phyloP scores from a whole-genome alignment of 1,140 invertebrate species.

The Aphelenchoides avenae region DNA sequence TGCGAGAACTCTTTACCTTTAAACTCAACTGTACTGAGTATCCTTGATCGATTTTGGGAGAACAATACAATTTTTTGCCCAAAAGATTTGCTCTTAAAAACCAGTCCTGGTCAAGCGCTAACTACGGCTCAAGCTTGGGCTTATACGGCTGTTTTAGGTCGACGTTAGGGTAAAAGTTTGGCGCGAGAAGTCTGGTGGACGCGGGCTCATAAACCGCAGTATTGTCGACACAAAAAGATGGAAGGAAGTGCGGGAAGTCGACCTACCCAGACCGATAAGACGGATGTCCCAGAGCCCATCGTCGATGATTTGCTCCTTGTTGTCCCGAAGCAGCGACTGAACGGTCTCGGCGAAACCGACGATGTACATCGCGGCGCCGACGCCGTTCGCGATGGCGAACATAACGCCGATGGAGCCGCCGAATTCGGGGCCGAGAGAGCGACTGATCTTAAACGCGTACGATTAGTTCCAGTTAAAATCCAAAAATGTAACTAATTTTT shows the following conservation, averaged over 20 bases:
- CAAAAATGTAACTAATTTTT: not conserved
- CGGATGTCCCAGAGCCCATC: slow-evolving; percentile 64
- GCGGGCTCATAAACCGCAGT: no score
- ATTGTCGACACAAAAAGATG: no score
- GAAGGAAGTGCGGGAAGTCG: no score
- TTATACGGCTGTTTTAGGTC: no score
- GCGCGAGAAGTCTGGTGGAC: no score
- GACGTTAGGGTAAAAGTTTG: no score
- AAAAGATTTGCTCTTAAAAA: slow-evolving; percentile 34
- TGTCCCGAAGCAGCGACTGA: slow-evolving; percentile 59
- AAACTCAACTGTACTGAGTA: no score
- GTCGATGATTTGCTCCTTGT: slow-evolving; percentile 56
- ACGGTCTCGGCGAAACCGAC: slow-evolving; percentile 95
- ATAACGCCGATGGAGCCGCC: slow-evolving; percentile 93
- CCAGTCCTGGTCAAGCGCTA: no score
- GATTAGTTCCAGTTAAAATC: not conserved
- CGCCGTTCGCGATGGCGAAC: slow-evolving; percentile 92
- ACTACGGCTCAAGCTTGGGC: no score
- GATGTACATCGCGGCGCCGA: slow-evolving; percentile 93
- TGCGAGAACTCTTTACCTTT: no score
- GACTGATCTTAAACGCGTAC: slow-evolving; percentile 75
- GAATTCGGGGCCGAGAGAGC: slow-evolving; percentile 92
- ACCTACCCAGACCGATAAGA: slow-evolving; percentile 63
- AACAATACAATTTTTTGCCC: no score
- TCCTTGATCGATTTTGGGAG: no score